Conservation (phyloP, 2,797 vertebrate genomes). For the Staurois parvus region DNA sequence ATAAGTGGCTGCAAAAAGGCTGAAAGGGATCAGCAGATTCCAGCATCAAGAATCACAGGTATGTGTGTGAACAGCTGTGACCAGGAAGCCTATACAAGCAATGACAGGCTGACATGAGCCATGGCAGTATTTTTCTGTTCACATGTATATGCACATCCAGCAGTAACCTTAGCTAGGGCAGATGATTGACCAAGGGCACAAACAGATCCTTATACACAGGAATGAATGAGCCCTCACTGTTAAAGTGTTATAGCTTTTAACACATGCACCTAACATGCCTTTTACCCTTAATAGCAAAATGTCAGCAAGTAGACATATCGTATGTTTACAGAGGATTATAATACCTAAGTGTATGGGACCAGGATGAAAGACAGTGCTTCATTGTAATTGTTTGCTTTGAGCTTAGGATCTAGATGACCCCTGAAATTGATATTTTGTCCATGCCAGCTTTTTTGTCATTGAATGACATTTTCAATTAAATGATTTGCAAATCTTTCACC, state of each 20-base stretch:
- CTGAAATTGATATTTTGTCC: conserved; percentile 6
- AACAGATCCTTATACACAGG: no score
- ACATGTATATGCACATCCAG: no score
- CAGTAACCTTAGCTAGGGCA: no score
- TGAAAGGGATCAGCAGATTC: no score
- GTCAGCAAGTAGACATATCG: neutral
- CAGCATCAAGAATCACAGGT: no score
- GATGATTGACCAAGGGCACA: no score
- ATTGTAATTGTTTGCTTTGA: neutral
- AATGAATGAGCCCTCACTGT: no score
- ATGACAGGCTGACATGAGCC: no score
- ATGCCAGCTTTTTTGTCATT: neutral
- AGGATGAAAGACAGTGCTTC: neutral
- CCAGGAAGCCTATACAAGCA: no score
- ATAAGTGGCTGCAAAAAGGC: no score
- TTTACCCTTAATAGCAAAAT: neutral
- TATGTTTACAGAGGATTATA: neutral
- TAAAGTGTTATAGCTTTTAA: neutral
- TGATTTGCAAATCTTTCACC: neutral
- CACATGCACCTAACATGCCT: neutral
- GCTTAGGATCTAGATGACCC: neutral
- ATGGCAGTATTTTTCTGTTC: no score
- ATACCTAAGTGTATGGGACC: neutral
- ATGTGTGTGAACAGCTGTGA: no score
- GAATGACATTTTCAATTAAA: conserved; percentile 1